Evolutionary conservation across 1,140 invertebrate genomes (phyloP).

Genomic region (Pseudomyrmex cubaensis): DNA sequence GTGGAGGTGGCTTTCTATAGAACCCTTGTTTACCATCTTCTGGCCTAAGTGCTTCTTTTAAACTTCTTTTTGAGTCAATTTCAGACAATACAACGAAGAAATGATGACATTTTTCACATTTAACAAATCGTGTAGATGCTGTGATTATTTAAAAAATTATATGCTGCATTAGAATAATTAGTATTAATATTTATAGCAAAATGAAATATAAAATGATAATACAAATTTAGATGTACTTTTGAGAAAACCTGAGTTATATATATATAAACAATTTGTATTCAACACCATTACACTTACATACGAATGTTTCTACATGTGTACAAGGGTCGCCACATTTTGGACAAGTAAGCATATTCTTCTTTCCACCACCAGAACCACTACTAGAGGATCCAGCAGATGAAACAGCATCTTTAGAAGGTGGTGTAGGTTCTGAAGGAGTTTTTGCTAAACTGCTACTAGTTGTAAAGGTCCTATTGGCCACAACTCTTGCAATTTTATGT

Average conservation of each 20-base stretch:
- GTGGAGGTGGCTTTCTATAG: slow-evolving; percentile 93
- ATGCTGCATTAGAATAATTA: slow-evolving; percentile 80
- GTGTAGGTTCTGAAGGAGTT: slow-evolving; percentile 80
- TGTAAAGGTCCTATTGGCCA: slow-evolving; percentile 77
- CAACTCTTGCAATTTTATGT: slow-evolving; percentile 82
- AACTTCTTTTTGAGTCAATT: slow-evolving; percentile 93
- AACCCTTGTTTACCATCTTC: slow-evolving; percentile 87
- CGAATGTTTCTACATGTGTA: slow-evolving; percentile 98
- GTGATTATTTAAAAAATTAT: slow-evolving; percentile 77
- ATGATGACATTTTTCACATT: slow-evolving; percentile 99
- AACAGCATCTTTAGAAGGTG: slow-evolving; percentile 78
- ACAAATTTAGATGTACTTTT: neutral
- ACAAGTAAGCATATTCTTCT: slow-evolving; percentile 91
- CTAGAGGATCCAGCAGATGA: slow-evolving; percentile 63
- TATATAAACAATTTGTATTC: neutral
- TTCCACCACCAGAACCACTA: slow-evolving; percentile 84
- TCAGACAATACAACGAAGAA: slow-evolving; percentile 99
- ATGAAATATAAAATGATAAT: neutral
- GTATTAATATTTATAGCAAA: slow-evolving; percentile 14
- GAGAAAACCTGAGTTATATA: neutral
- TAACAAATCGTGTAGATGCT: slow-evolving; percentile 97
- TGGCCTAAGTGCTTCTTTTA: slow-evolving; percentile 91
- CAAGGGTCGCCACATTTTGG: slow-evolving; percentile 98
- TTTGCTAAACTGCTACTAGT: slow-evolving; percentile 77
- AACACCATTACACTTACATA: slow-evolving; percentile 88